Conservation (phyloP, 2,797 vertebrate species). For the Notamacropus eugenii region DNA sequence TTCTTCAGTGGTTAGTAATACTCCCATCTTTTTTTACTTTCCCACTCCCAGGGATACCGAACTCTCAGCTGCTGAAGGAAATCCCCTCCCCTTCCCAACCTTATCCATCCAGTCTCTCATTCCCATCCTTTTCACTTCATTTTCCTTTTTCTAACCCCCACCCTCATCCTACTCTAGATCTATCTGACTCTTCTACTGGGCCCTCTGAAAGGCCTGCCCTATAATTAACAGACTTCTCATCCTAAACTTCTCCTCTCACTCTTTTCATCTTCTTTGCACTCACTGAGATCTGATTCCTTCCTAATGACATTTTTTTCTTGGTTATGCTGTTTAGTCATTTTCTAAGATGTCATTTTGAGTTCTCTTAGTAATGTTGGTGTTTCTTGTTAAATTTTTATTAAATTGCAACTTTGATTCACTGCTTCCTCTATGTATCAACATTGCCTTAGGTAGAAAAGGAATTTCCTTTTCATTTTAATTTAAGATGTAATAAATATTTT, state of each 20-base stretch:
- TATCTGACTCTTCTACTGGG: background rate
- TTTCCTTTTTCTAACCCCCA: too few species aligned
- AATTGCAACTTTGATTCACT: conserved; percentile 4
- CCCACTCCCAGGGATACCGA: background rate
- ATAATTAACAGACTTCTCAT: background rate
- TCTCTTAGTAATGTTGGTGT: background rate
- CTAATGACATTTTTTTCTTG: conserved; percentile 30
- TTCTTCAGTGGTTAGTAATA: background rate
- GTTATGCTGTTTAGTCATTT: conserved; percentile 34
- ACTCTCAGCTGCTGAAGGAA: background rate
- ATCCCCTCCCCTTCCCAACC: fast-evolving
- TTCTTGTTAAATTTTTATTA: conserved; percentile 25
- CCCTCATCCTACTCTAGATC: background rate
- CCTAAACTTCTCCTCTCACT: too few species aligned
- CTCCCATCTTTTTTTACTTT: background rate
- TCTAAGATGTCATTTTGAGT: conserved; percentile 47
- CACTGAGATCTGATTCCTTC: background rate
- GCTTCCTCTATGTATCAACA: conserved; percentile 4
- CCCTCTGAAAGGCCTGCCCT: background rate
- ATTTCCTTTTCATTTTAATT: conserved; percentile 4
- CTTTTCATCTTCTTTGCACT: background rate
- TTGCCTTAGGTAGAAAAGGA: conserved; percentile 41
- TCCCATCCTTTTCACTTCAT: background rate
- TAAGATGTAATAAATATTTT: background rate
- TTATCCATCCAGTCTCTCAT: background rate